Percentiles rank a stretch among this genome's conserved stretches.
These are phyloP conservation scores for Caenorhabditis auriculariae DNA, from an alignment of 2,888 invertebrate species.

Conservation along the genomic window DNA sequence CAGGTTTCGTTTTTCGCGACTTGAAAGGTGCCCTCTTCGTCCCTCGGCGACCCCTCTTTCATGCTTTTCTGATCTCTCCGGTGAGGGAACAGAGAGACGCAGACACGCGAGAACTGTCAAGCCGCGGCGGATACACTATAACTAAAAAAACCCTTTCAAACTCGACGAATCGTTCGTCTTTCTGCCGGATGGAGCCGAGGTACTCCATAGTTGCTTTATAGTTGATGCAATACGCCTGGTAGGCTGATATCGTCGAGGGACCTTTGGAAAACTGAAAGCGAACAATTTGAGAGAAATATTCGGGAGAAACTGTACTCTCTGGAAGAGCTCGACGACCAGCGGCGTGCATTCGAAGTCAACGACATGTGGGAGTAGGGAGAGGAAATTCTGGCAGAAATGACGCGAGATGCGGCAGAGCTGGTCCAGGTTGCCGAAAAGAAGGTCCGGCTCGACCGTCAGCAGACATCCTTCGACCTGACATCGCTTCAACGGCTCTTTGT, in stretches of 20 bases:
- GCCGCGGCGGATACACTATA: no score
- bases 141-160: constrained; percentile 73
- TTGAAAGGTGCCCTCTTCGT: no score
- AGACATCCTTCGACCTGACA: constrained; percentile 73
- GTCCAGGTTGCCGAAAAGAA: constrained; percentile 70
- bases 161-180: constrained; percentile 70
- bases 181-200: constrained; percentile 70
- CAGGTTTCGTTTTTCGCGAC: no score
- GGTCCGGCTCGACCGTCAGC: constrained; percentile 72
- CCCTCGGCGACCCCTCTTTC: not conserved
- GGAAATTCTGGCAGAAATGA: constrained; percentile 56
- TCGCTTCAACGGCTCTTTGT: constrained; percentile 72
- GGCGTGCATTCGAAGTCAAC: constrained; percentile 66
- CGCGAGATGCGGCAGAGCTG: constrained; percentile 68
- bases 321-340: constrained; percentile 70
- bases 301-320: constrained; percentile 48
- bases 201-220: constrained; percentile 72
- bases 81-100: no score
- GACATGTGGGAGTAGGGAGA: constrained; percentile 45
- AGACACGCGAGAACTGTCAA: not conserved
- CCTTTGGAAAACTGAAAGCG: constrained; percentile 67
- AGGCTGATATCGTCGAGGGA: constrained; percentile 67
- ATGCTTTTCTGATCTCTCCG: no score
- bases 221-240: constrained; percentile 73
- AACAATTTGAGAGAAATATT: not conserved